These are phyloP conservation scores for Hybognathus amarus DNA, from an alignment of 2,797 vertebrate species.

Conservation along the genomic window DNA sequence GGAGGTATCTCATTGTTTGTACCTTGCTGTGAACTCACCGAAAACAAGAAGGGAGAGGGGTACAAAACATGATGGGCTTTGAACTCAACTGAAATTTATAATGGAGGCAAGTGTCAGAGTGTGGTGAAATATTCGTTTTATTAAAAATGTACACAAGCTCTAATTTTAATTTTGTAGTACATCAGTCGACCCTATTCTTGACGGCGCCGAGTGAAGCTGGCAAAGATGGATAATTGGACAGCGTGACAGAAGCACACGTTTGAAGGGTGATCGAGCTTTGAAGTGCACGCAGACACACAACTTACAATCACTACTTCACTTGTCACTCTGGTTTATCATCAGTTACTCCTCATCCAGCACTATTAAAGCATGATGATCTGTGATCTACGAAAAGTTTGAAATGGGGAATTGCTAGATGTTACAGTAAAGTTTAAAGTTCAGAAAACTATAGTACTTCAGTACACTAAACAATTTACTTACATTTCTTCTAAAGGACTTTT, in stretches of 20 bases:
- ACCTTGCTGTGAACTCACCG: conserved; percentile 40
- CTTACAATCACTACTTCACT: conserved; percentile 15
- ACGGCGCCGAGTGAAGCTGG: conserved; percentile 67
- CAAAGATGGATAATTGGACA: conserved; percentile 69
- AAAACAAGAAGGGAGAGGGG: conserved; percentile 45
- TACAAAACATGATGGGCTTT: conserved; percentile 69
- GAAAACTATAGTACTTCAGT: neutral
- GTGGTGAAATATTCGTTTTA: conserved; percentile 81
- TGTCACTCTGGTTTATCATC: conserved; percentile 35
- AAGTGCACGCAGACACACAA: conserved; percentile 39
- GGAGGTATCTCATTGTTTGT: conserved; percentile 32
- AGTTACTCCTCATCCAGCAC: neutral
- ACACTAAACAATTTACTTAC: neutral
- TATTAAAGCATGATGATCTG: neutral
- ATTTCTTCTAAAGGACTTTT: neutral
- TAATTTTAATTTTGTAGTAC: conserved; percentile 80
- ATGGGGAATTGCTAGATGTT: neutral
- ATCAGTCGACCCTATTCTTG: conserved; percentile 73
- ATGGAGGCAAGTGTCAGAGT: conserved; percentile 74
- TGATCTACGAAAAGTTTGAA: conserved; percentile 1
- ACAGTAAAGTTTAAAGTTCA: neutral
- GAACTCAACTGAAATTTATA: conserved; percentile 77
- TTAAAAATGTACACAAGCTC: conserved; percentile 80
- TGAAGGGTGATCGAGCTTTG: conserved; percentile 43
- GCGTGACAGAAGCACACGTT: conserved; percentile 51